A percentile compares a stretch with the other conserved stretches of the same genome.
These are phyloP conservation scores for Papilio protenor DNA, from an alignment of 2,888 invertebrate species.

Conservation along the genomic window DNA sequence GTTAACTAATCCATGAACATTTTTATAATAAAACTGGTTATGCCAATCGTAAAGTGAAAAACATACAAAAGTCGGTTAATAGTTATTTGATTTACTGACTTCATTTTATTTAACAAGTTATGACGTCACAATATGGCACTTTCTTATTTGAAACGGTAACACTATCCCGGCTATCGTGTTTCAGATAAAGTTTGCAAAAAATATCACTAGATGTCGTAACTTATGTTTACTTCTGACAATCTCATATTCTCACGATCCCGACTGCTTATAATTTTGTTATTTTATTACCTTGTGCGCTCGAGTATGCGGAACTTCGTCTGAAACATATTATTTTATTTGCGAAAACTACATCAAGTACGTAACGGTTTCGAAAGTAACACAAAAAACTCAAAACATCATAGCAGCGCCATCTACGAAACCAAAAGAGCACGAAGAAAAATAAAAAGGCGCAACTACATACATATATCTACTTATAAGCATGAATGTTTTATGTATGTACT, in stretches of 20 bases:
- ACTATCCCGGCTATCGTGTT: neutral
- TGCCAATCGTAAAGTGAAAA: neutral
- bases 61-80: neutral
- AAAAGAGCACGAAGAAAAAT: neutral
- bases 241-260: neutral
- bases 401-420: neutral
- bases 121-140: neutral
- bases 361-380: no score
- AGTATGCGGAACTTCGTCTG: neutral
- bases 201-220: neutral
- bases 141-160: neutral
- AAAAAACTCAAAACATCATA: neutral
- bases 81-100: neutral
- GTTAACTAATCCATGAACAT: neutral
- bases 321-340: neutral
- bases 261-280: conserved; percentile 10
- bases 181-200: neutral
- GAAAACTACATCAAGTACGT: no score
- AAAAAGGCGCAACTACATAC: neutral
- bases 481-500: neutral
- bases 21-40: no score
- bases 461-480: neutral
- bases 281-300: neutral
- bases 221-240: conserved; percentile 1
- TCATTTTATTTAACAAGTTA: neutral